phyloP scores from a whole-genome alignment of 2,113 vertebrate species.

The Hippocampus mohnikei region DNA sequence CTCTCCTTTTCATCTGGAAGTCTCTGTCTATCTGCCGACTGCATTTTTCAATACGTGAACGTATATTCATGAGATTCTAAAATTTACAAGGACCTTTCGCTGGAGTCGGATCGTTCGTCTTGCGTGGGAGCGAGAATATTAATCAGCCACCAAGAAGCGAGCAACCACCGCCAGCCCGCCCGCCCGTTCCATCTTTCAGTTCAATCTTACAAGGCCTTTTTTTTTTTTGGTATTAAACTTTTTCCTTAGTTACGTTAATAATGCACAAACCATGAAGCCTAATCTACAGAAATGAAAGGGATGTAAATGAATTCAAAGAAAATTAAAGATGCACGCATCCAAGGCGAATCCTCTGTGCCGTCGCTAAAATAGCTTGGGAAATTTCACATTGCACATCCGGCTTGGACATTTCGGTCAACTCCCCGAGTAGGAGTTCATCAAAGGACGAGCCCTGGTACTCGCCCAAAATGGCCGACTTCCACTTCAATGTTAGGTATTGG shows the following conservation, averaged over 20 bases:
- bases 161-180: background rate
- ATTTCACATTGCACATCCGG: background rate
- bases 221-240: background rate
- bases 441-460: background rate
- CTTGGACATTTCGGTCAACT: background rate
- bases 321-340: background rate
- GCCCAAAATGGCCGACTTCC: background rate
- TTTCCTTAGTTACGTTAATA: background rate
- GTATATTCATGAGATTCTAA: slow-evolving; percentile 5
- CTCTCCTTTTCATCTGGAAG: background rate
- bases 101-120: slow-evolving; percentile 2
- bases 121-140: slow-evolving; percentile 7
- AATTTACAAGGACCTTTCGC: slow-evolving; percentile 5
- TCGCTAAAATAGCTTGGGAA: background rate
- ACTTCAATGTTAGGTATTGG: too few relatives aligned
- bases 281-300: background rate
- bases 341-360: background rate
- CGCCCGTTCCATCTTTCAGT: slow-evolving; percentile 1
- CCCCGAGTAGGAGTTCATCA: background rate
- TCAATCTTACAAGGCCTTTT: slow-evolving; percentile 2
- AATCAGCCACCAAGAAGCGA: slow-evolving; percentile 1
- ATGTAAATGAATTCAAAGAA: background rate
- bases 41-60: slow-evolving; percentile 6
- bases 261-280: slow-evolving; percentile 2
- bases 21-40: background rate